A percentile compares a stretch with the other conserved stretches of the same genome.
Evolutionary conservation across 2,113 vertebrate species (phyloP).

Genomic region (Microcebus murinus): DNA sequence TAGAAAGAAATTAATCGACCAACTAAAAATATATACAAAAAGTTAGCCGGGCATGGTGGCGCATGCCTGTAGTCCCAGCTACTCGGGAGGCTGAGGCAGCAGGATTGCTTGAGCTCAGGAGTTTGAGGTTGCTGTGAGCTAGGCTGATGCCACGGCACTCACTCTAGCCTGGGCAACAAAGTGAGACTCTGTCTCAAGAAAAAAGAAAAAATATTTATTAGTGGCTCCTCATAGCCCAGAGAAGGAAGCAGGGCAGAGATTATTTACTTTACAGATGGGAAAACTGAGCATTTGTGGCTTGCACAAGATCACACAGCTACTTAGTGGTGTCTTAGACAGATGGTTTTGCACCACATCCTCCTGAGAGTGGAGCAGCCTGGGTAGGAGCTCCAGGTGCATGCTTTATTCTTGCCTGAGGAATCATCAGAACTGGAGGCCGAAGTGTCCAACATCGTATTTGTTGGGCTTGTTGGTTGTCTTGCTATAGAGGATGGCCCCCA

Average conservation of each 20-base stretch:
- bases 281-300: conserved; percentile 61
- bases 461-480: conserved; percentile 61
- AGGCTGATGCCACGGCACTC: too few relatives aligned
- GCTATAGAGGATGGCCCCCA: not conserved
- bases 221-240: not conserved
- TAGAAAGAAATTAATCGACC: too few relatives aligned
- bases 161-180: too few relatives aligned
- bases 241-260: conserved; percentile 36
- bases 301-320: conserved; percentile 77
- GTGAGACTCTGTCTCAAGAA: too few relatives aligned
- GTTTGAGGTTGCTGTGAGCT: too few relatives aligned
- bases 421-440: conserved; percentile 33
- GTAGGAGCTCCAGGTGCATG: conserved; percentile 16
- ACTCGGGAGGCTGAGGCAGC: too few relatives aligned
- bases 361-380: not conserved
- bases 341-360: not conserved
- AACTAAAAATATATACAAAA: too few relatives aligned
- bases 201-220: not conserved
- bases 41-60: too few relatives aligned
- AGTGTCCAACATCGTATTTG: not conserved
- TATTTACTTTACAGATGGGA: not conserved
- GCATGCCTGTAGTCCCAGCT: too few relatives aligned
- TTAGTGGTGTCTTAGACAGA: conserved; percentile 65
- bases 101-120: too few relatives aligned
- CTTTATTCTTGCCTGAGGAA: conserved; percentile 3